Evolutionary conservation across 1,140 invertebrate species (phyloP).

Genomic region (Scaptomyza graminum): DNA sequence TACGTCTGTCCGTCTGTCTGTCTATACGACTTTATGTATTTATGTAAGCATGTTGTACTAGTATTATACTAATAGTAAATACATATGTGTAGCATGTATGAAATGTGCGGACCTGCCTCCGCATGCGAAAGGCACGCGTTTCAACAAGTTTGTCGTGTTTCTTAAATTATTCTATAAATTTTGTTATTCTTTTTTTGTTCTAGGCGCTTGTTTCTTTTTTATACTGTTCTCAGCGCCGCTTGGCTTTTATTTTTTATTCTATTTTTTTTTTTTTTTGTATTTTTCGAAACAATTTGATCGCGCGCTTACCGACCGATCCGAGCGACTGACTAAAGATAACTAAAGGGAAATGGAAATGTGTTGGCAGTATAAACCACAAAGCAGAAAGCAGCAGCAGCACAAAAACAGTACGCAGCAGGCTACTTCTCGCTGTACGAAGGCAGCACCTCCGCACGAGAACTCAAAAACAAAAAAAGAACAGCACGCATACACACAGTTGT

Average conservation of each 20-base stretch:
- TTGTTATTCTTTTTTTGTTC: conserved; percentile 27
- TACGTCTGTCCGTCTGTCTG: too few species aligned
- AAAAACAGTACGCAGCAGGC: conserved; percentile 34
- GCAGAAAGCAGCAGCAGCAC: conserved; percentile 53
- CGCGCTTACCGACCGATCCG: conserved; percentile 63
- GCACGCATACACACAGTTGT: not conserved
- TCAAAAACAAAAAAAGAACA: not conserved
- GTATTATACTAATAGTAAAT: conserved; percentile 24
- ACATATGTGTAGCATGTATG: conserved; percentile 59
- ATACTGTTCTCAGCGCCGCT: conserved; percentile 32
- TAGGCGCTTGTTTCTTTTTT: conserved; percentile 26
- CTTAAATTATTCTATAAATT: conserved; percentile 9
- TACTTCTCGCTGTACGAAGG: conserved; percentile 24
- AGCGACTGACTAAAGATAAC: conserved; percentile 74
- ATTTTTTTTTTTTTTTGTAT: not conserved
- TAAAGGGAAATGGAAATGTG: conserved; percentile 77
- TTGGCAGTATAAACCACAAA: conserved; percentile 77
- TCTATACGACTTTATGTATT: conserved; percentile 26
- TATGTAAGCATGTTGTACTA: conserved; percentile 17
- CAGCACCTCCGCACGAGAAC: conserved; percentile 25
- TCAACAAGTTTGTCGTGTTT: conserved; percentile 42
- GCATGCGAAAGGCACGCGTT: conserved; percentile 35
- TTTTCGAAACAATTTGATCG: conserved; percentile 44
- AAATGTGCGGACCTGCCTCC: conserved; percentile 53
- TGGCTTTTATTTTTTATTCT: conserved; percentile 13